phyloP scores from a whole-genome alignment of 2,888 invertebrate genomes.

The Actias luna region DNA sequence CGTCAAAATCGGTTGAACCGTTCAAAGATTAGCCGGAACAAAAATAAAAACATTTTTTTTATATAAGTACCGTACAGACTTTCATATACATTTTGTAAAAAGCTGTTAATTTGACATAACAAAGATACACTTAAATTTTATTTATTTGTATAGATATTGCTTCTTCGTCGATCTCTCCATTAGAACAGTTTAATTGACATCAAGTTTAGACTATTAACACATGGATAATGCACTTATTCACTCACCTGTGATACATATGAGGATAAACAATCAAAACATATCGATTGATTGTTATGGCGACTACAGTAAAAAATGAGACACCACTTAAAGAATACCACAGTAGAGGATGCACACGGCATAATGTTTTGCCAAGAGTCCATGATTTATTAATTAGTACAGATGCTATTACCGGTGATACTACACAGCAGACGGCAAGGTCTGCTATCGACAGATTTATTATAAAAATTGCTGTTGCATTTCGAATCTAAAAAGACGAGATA shows the following conservation, averaged over 20 bases:
- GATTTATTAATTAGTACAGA: constrained; percentile 15
- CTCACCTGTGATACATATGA: constrained; percentile 23
- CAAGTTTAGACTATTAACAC: neutral
- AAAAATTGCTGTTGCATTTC: constrained; percentile 27
- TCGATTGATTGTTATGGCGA: constrained; percentile 25
- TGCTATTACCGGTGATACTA: constrained; percentile 19
- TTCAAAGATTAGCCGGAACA: too few relatives aligned
- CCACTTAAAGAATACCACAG: constrained; percentile 17
- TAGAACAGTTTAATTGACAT: neutral
- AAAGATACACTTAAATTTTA: too few relatives aligned
- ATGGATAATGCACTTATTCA: neutral
- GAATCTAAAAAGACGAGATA: constrained; percentile 18
- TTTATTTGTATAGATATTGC: too few relatives aligned
- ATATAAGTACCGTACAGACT: too few relatives aligned
- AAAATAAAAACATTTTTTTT: too few relatives aligned
- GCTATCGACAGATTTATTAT: constrained; percentile 25
- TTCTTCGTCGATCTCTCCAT: neutral
- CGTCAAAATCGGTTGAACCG: too few relatives aligned
- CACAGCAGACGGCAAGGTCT: constrained; percentile 21
- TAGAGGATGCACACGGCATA: constrained; percentile 22
- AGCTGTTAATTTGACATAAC: too few relatives aligned
- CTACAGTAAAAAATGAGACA: constrained; percentile 17
- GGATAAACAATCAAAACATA: constrained; percentile 26
- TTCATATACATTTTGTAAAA: too few relatives aligned
- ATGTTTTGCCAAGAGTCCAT: constrained; percentile 22